Base-by-base conservation (phyloP, 2,888 invertebrate species). In the Eristalinus aeneus region DNA sequence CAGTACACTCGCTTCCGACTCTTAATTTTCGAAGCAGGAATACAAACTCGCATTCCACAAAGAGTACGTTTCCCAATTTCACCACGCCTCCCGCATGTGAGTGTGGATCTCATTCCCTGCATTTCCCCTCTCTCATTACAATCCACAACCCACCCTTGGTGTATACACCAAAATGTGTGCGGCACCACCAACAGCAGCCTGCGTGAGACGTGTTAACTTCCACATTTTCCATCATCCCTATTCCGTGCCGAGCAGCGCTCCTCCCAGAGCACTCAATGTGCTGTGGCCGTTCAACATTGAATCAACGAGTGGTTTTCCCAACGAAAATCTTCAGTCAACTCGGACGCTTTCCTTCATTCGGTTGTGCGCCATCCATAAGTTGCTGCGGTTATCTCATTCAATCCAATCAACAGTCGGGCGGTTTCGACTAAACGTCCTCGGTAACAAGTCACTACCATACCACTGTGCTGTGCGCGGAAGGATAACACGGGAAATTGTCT, bases 281-380 rank as follows among this genome's bases (percentile, higher is more conserved):
- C 56, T 36, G 34, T 61, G 23, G 12, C 80, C 67, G 67, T 68
- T 53, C 71, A 64, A 63, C 67, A 80, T 27, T 80, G 84, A 85
- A 85, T 85, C 84, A 85, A 85, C 84, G 84, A 85, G 84, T 85
- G 84, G 84, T 85, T 85, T 77, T 85, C 76, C 75, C 61, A 65
- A 53, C 71, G 20, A 72, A 76, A 80, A 76, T 76, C 84, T 76
- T 85, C 76, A 85, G 84, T 85, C 84, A 85, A 76, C 84, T 67
- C 84, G 84, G 84, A 85, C 84, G 80, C 84, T 85, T 85, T 85
- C 80, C 72, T 72, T 76, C 60, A 85, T 36, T 80, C 84, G 84
- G 84, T 85, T 76, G 84, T 53, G 73, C 36, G 60, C 64, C 68
- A 32, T 63, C 1, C 1, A 23, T n/a, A n/a, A 46, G 27, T 32